Percentiles rank a stretch among this genome's conserved stretches.
phyloP scores from a whole-genome alignment of 2,888 invertebrate genomes.

The Hirtodrosophila cameraria region DNA sequence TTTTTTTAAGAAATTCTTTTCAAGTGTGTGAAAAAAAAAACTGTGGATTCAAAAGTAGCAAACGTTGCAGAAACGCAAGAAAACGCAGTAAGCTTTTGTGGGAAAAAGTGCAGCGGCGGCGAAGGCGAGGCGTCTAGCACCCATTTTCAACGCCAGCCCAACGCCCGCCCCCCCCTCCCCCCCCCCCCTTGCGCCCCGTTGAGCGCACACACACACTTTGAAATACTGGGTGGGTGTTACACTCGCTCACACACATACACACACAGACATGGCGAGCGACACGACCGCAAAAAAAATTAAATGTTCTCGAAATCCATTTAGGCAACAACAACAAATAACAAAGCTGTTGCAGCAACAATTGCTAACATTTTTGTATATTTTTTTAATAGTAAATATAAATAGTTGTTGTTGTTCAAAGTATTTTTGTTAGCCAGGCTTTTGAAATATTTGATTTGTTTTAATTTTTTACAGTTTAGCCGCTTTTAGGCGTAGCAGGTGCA shows the following conservation, averaged over 20 bases:
- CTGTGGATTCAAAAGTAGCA: background rate
- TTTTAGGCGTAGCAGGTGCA: constrained; percentile 25
- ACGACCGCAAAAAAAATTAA: constrained; percentile 19
- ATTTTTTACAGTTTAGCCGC: too few relatives aligned
- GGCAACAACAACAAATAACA: constrained; percentile 31
- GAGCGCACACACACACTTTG: constrained; percentile 10
- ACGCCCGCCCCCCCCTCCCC: background rate
- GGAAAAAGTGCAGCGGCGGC: constrained; percentile 59
- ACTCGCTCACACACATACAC: constrained; percentile 6
- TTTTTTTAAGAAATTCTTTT: constrained; percentile 61
- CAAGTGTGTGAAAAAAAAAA: constrained; percentile 47
- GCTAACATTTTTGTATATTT: background rate
- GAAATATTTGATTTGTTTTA: too few relatives aligned
- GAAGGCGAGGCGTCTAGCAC: constrained; percentile 62
- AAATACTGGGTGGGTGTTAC: constrained; percentile 28
- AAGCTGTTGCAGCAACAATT: constrained; percentile 4
- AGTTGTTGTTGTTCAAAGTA: background rate
- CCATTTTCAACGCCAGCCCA: background rate
- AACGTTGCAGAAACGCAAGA: constrained; percentile 6
- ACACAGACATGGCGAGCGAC: background rate
- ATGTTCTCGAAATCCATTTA: constrained; percentile 15
- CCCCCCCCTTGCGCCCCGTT: constrained; percentile 6
- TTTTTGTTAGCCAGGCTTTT: constrained; percentile 18
- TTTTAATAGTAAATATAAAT: background rate
- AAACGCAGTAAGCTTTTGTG: constrained; percentile 53